Base-by-base conservation (phyloP, 2,888 invertebrate genomes). In the Chloroclystis v-ata region DNA sequence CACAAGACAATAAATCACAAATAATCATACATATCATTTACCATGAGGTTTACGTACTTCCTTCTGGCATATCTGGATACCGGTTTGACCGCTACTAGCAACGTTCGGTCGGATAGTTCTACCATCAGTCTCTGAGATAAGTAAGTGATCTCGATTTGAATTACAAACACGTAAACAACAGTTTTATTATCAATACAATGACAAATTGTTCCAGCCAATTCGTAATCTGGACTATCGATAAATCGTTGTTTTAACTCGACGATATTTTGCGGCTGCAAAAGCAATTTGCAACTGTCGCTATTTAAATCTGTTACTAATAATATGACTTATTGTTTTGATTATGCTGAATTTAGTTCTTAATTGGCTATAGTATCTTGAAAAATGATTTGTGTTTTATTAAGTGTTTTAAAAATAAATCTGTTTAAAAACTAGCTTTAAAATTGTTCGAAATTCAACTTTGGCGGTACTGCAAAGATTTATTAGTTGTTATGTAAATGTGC, bases 401-500 rank as follows among this genome's bases (percentile, higher is more conserved):
- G 2, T 20, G 3, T 2, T 5, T 20, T 20, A 20, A 20, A 20
- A 20, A 20, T 20, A 20, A 20, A 20, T 20, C 20, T 20, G 26
- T 26, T 6, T 26, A 26, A 4, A 26, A 6, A 6, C 8, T 26
- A 6, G 5, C 1, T 26, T 26, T 20, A 20, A 4, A 20, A 20
- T 20, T 20, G 2, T 5, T 4, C 2, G 20, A 20, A 20, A 20
- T 20, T 20, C 81, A 33, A 74, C 75, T 75, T 78, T 76, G 77
- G 75, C 75, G 78, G 68, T 72, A 69, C 65, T 42, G 63, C 69
- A 72, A 69, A 65, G 81, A 85, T 85, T 85, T 82, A 86, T 86
- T 72, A 73, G 78, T 70, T 78, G 78, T 83, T 84, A 84, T 84
- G 85, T 82, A 83, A 83, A 83, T 84, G 73, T 79, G 76, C 78